These are phyloP conservation scores for Alcis repandata DNA, from an alignment of 2,888 invertebrate species.

Conservation along the genomic window DNA sequence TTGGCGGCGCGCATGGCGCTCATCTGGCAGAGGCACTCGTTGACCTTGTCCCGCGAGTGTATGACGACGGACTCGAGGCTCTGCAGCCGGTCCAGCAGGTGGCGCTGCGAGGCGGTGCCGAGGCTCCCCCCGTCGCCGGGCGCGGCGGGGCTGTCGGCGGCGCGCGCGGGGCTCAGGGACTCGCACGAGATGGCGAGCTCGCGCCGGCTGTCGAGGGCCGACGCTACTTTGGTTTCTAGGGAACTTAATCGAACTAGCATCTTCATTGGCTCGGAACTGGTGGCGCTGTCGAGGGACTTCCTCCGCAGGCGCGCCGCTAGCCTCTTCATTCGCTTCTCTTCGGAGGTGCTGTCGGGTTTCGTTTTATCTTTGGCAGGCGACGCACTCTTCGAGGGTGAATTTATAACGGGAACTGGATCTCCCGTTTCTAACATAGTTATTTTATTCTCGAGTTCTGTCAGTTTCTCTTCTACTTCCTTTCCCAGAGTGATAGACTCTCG, in stretches of 20 bases:
- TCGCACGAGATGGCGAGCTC: conserved; percentile 86
- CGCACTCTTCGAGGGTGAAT: conserved; percentile 83
- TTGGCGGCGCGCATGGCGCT: conserved; percentile 88
- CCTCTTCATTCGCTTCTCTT: conserved; percentile 83
- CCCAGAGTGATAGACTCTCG: conserved; percentile 92
- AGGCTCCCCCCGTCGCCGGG: conserved; percentile 71
- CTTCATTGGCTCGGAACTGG: conserved; percentile 93
- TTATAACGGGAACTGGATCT: conserved; percentile 76
- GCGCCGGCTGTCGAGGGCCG: conserved; percentile 80
- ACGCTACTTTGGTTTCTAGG: conserved; percentile 92
- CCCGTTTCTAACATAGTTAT: conserved; percentile 89
- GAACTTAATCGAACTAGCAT: conserved; percentile 91
- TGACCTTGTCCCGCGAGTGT: conserved; percentile 89
- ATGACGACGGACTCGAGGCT: conserved; percentile 88
- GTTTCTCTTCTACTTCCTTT: conserved; percentile 94
- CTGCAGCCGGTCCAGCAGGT: conserved; percentile 86
- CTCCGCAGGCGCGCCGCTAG: conserved; percentile 88
- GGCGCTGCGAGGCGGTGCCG: conserved; percentile 83
- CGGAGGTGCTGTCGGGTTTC: conserved; percentile 77
- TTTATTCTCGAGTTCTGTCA: conserved; percentile 93
- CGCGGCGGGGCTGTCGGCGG: conserved; percentile 72
- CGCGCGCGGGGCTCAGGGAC: conserved; percentile 80
- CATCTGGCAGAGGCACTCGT: conserved; percentile 89
- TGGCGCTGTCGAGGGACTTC: conserved; percentile 92
- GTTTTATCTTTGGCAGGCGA: conserved; percentile 86